Evolutionary conservation across 2,113 vertebrate genomes (phyloP).

Genomic region (Vulpes ferrilata): DNA sequence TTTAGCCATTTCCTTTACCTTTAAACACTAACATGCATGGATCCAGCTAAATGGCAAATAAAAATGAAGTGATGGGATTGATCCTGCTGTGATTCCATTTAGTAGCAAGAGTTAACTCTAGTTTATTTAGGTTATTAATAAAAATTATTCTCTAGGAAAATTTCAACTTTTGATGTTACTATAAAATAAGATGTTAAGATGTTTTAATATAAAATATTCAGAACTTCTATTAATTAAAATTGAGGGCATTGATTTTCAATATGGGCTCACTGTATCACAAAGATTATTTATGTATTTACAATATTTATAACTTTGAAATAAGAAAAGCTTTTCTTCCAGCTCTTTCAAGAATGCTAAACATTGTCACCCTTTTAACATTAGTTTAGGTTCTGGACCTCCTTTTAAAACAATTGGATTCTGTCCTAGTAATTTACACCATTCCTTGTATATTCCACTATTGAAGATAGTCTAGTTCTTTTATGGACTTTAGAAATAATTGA

Average conservation of each 20-base stretch:
- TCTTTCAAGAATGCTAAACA: background rate
- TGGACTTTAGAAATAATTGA: slow-evolving; percentile 58
- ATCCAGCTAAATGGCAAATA: background rate
- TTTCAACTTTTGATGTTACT: background rate
- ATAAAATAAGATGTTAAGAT: background rate
- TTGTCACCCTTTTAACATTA: background rate
- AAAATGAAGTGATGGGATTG: background rate
- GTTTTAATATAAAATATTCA: background rate
- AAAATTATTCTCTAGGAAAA: background rate
- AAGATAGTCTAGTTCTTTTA: background rate
- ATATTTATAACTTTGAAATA: slow-evolving; percentile 35
- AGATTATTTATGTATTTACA: background rate
- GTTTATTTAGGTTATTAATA: background rate
- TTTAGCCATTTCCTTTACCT: background rate
- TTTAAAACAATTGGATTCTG: background rate
- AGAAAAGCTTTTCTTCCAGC: background rate
- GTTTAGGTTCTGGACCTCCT: background rate
- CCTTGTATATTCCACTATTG: background rate
- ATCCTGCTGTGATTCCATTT: background rate
- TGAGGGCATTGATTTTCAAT: background rate
- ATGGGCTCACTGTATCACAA: background rate
- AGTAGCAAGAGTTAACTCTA: background rate
- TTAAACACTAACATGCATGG: background rate
- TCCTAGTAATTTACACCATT: background rate
- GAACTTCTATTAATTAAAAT: background rate